phyloP scores from a whole-genome alignment of 1,140 invertebrate species.

The Drosophila pruinosa region DNA sequence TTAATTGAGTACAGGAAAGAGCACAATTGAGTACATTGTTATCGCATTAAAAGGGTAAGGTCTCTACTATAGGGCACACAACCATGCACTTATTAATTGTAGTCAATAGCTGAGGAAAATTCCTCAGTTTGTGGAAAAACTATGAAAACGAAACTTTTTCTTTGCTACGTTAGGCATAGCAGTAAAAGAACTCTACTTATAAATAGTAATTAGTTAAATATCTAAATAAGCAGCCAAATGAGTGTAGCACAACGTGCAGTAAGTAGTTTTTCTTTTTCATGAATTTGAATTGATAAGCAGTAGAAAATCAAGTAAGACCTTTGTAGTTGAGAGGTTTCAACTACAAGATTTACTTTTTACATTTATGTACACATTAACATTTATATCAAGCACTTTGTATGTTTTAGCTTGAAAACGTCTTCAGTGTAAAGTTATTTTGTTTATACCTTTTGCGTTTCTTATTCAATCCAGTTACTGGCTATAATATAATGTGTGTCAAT shows the following conservation, averaged over 20 bases:
- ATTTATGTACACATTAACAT: no score
- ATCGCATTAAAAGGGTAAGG: not conserved
- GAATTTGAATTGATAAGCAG: slow-evolving; percentile 34
- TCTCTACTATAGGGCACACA: slow-evolving; percentile 6
- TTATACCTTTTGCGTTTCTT: no score
- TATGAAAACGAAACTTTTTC: slow-evolving; percentile 58
- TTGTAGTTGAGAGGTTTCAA: no score
- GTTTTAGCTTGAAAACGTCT: no score
- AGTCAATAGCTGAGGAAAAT: slow-evolving; percentile 38
- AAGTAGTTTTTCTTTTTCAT: no score
- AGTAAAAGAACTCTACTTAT: slow-evolving; percentile 6
- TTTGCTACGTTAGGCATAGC: slow-evolving; percentile 21
- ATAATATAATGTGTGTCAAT: no score
- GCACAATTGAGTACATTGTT: slow-evolving; percentile 11
- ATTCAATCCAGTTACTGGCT: no score
- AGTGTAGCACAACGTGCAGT: no score
- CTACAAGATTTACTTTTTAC: no score
- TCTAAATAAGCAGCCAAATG: slow-evolving; percentile 44
- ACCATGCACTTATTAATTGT: slow-evolving; percentile 19
- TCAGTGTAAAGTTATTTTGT: no score
- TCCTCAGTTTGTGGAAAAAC: slow-evolving; percentile 38
- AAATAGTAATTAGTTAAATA: slow-evolving; percentile 51
- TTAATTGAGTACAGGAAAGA: slow-evolving; percentile 21
- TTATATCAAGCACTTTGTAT: no score
- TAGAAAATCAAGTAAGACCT: no score